Evolutionary conservation across 2,113 vertebrate species (phyloP).

Genomic region (Crypturellus undulatus): DNA sequence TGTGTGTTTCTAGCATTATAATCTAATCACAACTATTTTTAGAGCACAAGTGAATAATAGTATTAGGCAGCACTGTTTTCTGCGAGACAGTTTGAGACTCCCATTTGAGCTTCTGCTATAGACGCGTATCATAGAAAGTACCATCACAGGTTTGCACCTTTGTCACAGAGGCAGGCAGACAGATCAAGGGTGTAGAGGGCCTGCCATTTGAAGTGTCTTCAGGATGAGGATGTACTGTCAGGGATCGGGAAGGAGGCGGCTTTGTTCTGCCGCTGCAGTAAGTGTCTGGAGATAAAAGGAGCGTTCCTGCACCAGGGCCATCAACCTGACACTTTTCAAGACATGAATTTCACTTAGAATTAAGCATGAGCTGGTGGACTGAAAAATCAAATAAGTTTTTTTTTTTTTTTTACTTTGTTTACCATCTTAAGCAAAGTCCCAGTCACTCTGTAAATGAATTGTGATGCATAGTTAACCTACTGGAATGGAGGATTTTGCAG

Average conservation of each 20-base stretch:
- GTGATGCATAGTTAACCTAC: background rate
- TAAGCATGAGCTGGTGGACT: background rate
- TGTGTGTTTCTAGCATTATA: constrained; percentile 15
- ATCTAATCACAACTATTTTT: constrained; percentile 58
- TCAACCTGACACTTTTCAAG: constrained; percentile 34
- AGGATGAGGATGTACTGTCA: constrained; percentile 23
- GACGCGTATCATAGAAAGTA: background rate
- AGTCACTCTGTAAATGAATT: background rate
- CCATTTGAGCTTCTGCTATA: background rate
- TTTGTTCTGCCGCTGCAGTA: constrained; percentile 40
- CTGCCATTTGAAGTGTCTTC: constrained; percentile 41
- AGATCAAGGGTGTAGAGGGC: constrained; percentile 49
- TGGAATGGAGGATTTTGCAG: background rate
- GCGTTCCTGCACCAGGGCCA: background rate
- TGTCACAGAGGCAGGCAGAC: constrained; percentile 38
- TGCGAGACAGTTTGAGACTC: constrained; percentile 27
- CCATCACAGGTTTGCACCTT: constrained; percentile 34
- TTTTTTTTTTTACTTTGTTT: background rate
- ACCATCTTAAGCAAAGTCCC: background rate
- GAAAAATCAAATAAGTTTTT: background rate
- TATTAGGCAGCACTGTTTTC: constrained; percentile 35
- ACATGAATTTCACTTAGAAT: constrained; percentile 14
- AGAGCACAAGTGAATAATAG: constrained; percentile 8
- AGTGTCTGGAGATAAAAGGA: constrained; percentile 60
- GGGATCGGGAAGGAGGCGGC: background rate